phyloP scores from a whole-genome alignment of 2,113 vertebrate species.

The Calidris pygmaea region DNA sequence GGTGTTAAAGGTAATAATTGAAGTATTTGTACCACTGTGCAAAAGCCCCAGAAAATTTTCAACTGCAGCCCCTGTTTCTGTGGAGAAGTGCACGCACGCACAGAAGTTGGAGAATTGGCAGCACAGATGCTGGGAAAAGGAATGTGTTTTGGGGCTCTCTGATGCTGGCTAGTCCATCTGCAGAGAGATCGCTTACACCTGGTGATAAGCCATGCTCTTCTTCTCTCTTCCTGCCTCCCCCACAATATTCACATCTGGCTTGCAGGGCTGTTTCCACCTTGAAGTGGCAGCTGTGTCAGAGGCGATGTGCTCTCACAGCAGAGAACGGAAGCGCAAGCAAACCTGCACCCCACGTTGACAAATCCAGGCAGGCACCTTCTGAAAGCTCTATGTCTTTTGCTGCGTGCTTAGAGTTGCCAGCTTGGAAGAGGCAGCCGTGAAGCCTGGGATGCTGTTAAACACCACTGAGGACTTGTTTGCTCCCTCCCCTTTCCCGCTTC shows the following conservation, averaged over 20 bases:
- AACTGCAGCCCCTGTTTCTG: not conserved
- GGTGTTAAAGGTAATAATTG: not conserved
- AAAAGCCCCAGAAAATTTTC: not conserved
- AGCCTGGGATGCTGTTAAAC: constrained; percentile 15
- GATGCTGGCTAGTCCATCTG: not conserved
- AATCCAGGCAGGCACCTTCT: not conserved
- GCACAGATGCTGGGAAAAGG: not conserved
- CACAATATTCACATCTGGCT: not conserved
- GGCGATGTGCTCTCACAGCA: not conserved
- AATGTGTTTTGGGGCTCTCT: not conserved
- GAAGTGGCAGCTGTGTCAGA: constrained; percentile 20
- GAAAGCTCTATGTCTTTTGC: not conserved
- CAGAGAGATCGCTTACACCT: not conserved
- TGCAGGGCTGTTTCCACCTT: not conserved
- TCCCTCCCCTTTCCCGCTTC: not conserved
- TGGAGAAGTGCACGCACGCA: rapidly evolving
- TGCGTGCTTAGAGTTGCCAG: constrained; percentile 5
- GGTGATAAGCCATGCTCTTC: not conserved
- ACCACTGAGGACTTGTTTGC: not conserved
- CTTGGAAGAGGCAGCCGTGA: not conserved
- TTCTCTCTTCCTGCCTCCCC: not conserved
- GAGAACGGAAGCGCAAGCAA: not conserved
- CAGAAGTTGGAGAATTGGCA: not conserved
- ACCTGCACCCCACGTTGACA: not conserved
- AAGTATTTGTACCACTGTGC: not conserved